Evolutionary conservation across 2,888 invertebrate genomes (phyloP).

Genomic region (Leucoma salicis): DNA sequence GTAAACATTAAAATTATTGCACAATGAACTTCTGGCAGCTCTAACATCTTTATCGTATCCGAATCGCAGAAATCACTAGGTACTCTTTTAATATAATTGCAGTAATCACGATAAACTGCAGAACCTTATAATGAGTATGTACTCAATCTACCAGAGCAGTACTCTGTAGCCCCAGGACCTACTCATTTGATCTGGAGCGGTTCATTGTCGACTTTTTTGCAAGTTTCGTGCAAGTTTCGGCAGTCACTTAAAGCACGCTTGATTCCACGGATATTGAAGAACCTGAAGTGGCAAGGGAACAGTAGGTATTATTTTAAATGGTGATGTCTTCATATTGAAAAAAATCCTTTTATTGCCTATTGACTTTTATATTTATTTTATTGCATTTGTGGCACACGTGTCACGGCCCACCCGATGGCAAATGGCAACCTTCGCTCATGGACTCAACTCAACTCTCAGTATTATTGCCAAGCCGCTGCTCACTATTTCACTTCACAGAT

Average conservation of each 20-base stretch:
- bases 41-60: not conserved
- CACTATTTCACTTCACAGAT: too few species aligned
- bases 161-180: conserved; percentile 45
- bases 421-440: too few species aligned
- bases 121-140: conserved; percentile 4
- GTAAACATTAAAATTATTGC: too few species aligned
- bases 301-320: too few species aligned
- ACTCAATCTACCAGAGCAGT: conserved; percentile 21
- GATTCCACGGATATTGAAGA: conserved; percentile 13
- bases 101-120: conserved; percentile 5
- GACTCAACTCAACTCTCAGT: too few species aligned
- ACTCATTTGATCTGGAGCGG: conserved; percentile 75
- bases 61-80: not conserved
- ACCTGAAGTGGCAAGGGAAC: conserved; percentile 22
- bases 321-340: too few species aligned
- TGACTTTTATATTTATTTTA: too few species aligned
- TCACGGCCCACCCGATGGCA: too few species aligned
- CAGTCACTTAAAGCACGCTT: conserved; percentile 35
- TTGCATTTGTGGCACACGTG: too few species aligned
- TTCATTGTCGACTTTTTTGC: conserved; percentile 39
- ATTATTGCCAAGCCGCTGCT: too few species aligned
- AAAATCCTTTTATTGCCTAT: too few species aligned
- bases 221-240: conserved; percentile 44
- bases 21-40: not conserved
- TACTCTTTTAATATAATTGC: conserved; percentile 1